Evolutionary conservation across 2,113 vertebrate species (phyloP).

Genomic region (Isichthys henryi): DNA sequence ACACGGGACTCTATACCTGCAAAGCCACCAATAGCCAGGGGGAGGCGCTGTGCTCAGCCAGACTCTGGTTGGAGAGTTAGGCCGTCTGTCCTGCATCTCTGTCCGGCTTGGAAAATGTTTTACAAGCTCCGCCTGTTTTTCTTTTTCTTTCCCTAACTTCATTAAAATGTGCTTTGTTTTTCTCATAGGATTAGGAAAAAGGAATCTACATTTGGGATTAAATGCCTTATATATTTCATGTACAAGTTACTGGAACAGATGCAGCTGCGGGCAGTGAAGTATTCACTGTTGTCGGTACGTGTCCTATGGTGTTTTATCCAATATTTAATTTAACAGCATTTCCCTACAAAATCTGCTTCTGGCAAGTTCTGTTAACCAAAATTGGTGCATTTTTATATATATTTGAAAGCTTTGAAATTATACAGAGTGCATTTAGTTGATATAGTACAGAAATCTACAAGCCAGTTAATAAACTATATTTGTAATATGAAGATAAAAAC

Average conservation of each 20-base stretch:
- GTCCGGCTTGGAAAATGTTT: background rate
- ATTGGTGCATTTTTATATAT: background rate
- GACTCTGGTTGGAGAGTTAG: constrained; percentile 35
- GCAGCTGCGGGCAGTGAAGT: background rate
- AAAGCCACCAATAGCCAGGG: constrained; percentile 50
- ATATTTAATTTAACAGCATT: constrained; percentile 1
- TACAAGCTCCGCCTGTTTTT: background rate
- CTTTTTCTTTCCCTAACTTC: background rate
- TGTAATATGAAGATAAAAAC: background rate
- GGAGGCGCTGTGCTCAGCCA: constrained; percentile 45
- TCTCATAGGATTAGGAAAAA: background rate
- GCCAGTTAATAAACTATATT: background rate
- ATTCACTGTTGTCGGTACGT: background rate
- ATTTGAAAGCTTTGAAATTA: background rate
- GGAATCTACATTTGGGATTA: background rate
- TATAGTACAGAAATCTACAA: background rate
- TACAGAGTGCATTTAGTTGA: background rate
- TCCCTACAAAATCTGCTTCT: background rate
- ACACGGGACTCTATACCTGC: constrained; percentile 62
- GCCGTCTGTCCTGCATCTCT: background rate
- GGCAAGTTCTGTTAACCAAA: background rate
- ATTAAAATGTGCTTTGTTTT: constrained; percentile 10
- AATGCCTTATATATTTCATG: background rate
- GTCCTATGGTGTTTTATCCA: background rate
- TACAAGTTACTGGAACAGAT: background rate